Base-by-base conservation (phyloP, 2,797 vertebrate genomes). In the Sebastes variabilis region DNA sequence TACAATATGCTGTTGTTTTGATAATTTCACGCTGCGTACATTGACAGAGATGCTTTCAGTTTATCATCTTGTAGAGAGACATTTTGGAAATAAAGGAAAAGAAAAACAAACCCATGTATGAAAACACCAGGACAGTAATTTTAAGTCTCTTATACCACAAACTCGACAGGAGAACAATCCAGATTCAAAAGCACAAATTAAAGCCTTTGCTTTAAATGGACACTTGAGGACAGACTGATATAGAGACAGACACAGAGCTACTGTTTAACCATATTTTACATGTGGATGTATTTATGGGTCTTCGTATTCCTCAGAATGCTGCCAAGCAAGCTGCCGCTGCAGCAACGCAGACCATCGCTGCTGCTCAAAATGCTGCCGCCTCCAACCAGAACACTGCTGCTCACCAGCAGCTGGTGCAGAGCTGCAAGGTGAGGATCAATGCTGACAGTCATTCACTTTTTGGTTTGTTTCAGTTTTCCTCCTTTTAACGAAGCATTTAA, bases 261-360 rank as follows among this genome's bases (percentile, higher is more conserved):
- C 59, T 46, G 8, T 61, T 4, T 13, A n/a, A 72, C 22, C 20
- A 30, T 49, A 29, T 74, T 68, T 55, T 65, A 30, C 36, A 60
- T 38, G 13, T 65, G 20, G 25, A 60, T 56, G 24, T 71, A 25
- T 74, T 5, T 54, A 3, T 75, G 27, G 25, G 16, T 80, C 8
- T 67, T 59, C 10, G 32, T 78, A 1, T 80, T 70, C 24, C 72
- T 66, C 83, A 99, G 98, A 97, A 98, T 71, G 98, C 98, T 20
- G 98, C 98, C 25, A 99, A 99, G 76, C 98, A 99, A 90, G 98
- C 98, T 1, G 98, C 98, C 0, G 98, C 98, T 5, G 97, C 98
- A 1, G 97, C 98, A 34, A 99, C 98, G 0, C 98, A 99, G 92
- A 99, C 98, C 79, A 99, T 99, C 2, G 98, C 98, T 1, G 98